A percentile compares a stretch with the other conserved stretches of the same genome.
These are phyloP conservation scores for Ophion obscuratus DNA, from an alignment of 2,888 invertebrate species.

Conservation along the genomic window DNA sequence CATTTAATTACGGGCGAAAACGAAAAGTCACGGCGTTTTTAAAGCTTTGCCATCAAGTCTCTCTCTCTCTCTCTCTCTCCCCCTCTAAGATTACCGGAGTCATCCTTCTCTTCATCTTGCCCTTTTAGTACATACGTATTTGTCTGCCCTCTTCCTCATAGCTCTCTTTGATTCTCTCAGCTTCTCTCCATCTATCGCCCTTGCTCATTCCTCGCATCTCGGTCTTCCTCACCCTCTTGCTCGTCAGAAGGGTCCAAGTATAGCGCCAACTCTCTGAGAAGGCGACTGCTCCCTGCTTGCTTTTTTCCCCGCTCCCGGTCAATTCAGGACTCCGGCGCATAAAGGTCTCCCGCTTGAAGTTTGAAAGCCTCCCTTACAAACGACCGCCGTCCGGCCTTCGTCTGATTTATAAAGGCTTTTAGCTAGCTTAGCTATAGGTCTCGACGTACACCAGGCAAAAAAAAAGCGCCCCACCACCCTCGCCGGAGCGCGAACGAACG, in stretches of 20 bases:
- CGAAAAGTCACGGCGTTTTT: slow-evolving; percentile 37
- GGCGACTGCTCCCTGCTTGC: slow-evolving; percentile 48
- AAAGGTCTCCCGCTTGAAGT: slow-evolving; percentile 67
- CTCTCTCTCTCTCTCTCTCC: background rate
- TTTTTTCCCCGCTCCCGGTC: slow-evolving; percentile 55
- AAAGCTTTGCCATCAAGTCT: slow-evolving; percentile 23
- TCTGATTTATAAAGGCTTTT: slow-evolving; percentile 84
- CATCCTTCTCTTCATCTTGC: slow-evolving; percentile 10
- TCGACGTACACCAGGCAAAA: slow-evolving; percentile 42
- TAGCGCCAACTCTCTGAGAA: slow-evolving; percentile 33
- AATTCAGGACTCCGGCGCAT: slow-evolving; percentile 64
- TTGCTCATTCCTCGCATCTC: background rate
- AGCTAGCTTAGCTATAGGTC: slow-evolving; percentile 73
- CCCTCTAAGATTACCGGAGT: slow-evolving; percentile 32
- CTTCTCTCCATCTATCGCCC: slow-evolving; percentile 8
- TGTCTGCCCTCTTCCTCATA: slow-evolving; percentile 28
- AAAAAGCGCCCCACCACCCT: slow-evolving; percentile 72
- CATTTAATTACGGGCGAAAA: slow-evolving; percentile 64
- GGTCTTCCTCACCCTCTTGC: slow-evolving; percentile 8
- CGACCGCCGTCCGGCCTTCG: slow-evolving; percentile 77
- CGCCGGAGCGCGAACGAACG: slow-evolving; percentile 62
- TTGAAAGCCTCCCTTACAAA: slow-evolving; percentile 78
- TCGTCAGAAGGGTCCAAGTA: slow-evolving; percentile 45
- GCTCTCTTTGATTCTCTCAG: slow-evolving; percentile 31
- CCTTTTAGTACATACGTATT: slow-evolving; percentile 10